Percentiles rank a stretch among this genome's conserved stretches.
These are phyloP conservation scores for Oscheius sp. DNA, from an alignment of 2,888 invertebrate species.

Conservation along the genomic window DNA sequence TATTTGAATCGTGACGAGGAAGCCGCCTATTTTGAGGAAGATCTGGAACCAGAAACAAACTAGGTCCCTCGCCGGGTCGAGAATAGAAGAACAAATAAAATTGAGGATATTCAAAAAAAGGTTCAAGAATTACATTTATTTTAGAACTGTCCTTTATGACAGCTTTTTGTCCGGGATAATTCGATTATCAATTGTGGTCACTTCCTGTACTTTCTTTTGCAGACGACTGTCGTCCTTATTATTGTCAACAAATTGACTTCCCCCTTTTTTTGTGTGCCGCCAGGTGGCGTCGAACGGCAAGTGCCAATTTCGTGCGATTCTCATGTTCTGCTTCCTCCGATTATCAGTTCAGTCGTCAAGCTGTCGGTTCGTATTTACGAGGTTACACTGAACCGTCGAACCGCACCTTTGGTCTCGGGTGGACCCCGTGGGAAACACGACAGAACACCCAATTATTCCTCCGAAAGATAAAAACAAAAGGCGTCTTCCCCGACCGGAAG, in stretches of 20 bases:
- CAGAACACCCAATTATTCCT: not conserved
- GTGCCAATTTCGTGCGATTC: not conserved
- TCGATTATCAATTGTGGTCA: not conserved
- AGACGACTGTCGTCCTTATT: not conserved
- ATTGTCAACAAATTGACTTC: not conserved
- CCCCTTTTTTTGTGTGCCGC: not conserved
- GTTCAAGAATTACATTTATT: too few relatives aligned
- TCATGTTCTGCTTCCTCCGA: constrained; percentile 9
- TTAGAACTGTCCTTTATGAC: not conserved
- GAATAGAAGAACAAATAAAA: constrained; percentile 3
- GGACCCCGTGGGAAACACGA: not conserved
- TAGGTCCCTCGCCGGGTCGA: constrained; percentile 9
- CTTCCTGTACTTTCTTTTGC: too few relatives aligned
- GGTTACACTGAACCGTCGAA: constrained; percentile 13
- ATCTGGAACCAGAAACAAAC: constrained; percentile 11
- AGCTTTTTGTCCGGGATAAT: not conserved
- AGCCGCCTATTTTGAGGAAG: constrained; percentile 15
- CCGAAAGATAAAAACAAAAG: too few relatives aligned
- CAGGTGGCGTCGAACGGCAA: not conserved
- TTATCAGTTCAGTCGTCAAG: not conserved
- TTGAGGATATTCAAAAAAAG: not conserved
- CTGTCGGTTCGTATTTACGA: constrained; percentile 12
- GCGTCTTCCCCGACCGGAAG: too few relatives aligned
- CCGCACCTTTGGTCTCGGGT: constrained; percentile 10
- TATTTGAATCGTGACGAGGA: constrained; percentile 8